phyloP scores from a whole-genome alignment of 2,113 vertebrate species.

The Caranx ignobilis region DNA sequence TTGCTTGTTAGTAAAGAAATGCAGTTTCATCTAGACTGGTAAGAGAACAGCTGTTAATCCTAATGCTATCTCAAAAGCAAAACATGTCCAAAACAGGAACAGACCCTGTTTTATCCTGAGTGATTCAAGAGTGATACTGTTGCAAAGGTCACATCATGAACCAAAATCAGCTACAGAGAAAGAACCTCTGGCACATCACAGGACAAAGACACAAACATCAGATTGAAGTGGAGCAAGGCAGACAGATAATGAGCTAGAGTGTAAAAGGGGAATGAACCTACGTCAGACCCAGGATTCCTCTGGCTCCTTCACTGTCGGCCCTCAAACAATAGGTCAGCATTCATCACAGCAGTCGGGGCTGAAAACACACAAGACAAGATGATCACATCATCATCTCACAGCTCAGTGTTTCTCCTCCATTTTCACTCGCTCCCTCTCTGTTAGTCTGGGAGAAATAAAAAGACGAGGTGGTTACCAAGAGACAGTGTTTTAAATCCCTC shows the following conservation, averaged over 20 bases:
- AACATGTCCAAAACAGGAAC: no score
- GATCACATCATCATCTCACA: neutral
- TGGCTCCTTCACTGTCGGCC: slow-evolving; percentile 19
- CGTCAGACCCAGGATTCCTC: slow-evolving; percentile 52
- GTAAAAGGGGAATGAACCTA: slow-evolving; percentile 31
- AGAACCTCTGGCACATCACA: neutral
- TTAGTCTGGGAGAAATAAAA: neutral
- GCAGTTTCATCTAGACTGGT: no score
- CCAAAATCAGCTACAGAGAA: neutral
- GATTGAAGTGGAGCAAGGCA: neutral
- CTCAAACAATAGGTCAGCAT: slow-evolving; percentile 28
- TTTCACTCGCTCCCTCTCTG: neutral
- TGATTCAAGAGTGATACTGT: no score
- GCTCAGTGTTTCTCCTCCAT: neutral
- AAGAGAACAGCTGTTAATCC: no score
- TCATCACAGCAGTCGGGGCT: slow-evolving; percentile 35
- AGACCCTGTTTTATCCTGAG: no score
- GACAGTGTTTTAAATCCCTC: slow-evolving; percentile 8
- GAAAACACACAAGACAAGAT: slow-evolving; percentile 1
- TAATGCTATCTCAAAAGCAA: no score
- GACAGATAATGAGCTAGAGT: neutral
- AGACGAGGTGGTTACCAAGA: neutral
- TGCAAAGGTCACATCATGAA: no score
- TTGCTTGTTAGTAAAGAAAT: no score
- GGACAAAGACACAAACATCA: neutral